These are phyloP conservation scores for Zosterops pallidus DNA, from an alignment of 2,113 vertebrate genomes.

Conservation along the genomic window DNA sequence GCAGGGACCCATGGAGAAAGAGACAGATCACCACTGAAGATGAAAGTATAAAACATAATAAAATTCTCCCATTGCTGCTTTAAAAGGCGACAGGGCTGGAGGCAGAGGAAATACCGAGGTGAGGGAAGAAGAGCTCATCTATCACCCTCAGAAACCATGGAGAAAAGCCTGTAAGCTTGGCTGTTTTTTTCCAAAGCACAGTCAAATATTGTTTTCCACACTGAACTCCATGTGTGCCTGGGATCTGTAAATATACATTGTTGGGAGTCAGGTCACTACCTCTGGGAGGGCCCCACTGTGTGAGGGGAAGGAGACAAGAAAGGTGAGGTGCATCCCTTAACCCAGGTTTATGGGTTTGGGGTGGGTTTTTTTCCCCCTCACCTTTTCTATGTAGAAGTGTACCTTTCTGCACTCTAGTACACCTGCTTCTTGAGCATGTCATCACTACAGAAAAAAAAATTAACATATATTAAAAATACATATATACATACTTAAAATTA, in stretches of 20 bases:
- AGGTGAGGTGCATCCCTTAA: background rate
- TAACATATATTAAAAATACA: background rate
- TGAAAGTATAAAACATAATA: constrained; percentile 26
- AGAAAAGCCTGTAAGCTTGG: background rate
- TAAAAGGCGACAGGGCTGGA: background rate
- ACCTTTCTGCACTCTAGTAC: background rate
- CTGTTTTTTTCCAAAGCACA: background rate
- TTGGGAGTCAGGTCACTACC: background rate
- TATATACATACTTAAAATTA: background rate
- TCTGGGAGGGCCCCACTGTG: background rate
- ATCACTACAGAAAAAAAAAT: background rate
- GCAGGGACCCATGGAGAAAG: background rate
- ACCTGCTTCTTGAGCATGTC: background rate
- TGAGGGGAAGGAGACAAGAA: background rate
- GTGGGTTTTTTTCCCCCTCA: background rate
- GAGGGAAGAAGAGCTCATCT: constrained; percentile 3
- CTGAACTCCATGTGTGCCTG: background rate
- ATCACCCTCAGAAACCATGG: background rate
- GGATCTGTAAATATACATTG: background rate
- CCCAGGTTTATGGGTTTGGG: background rate
- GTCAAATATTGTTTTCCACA: background rate
- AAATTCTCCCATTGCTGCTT: background rate
- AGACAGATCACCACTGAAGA: background rate
- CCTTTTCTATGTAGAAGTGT: background rate
- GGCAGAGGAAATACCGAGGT: background rate